Evolutionary conservation across 1,140 invertebrate species (phyloP).

Genomic region (Teleopsis dalmanni): DNA sequence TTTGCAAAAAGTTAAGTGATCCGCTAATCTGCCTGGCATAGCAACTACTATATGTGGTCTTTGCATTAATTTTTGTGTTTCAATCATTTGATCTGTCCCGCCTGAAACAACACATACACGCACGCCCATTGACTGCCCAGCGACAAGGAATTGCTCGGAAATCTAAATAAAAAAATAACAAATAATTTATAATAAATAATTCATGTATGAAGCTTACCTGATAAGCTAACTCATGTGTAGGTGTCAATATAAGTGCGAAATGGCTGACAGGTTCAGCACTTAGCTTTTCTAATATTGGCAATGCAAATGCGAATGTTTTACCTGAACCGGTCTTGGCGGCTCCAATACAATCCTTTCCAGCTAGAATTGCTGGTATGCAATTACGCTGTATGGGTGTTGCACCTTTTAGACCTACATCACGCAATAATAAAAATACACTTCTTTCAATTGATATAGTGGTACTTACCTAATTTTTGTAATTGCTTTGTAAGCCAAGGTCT

Average conservation of each 20-base stretch:
- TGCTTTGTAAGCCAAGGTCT: constrained; percentile 38
- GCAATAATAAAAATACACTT: background rate
- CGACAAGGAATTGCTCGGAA: constrained; percentile 83
- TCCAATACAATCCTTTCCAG: constrained; percentile 84
- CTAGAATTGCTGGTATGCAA: constrained; percentile 73
- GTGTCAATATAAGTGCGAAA: constrained; percentile 90
- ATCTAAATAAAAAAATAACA: constrained; percentile 47
- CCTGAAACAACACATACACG: constrained; percentile 78
- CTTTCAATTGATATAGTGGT: background rate
- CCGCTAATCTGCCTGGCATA: constrained; percentile 82
- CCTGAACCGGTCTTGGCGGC: constrained; percentile 96
- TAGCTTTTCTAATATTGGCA: constrained; percentile 88
- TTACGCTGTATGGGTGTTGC: constrained; percentile 81
- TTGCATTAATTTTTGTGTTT: constrained; percentile 77
- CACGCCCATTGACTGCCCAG: constrained; percentile 80
- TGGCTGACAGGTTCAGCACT: constrained; percentile 90
- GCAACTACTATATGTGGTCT: constrained; percentile 90
- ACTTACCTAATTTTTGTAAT: constrained; percentile 31
- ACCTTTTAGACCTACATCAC: constrained; percentile 57
- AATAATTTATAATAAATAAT: background rate
- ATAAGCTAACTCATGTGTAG: constrained; percentile 90
- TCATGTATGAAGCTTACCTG: constrained; percentile 43
- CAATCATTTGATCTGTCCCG: constrained; percentile 86
- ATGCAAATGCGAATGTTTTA: constrained; percentile 93
- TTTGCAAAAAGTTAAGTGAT: constrained; percentile 78